These are phyloP conservation scores for Cerceris rybyensis DNA, from an alignment of 2,888 invertebrate species.

Conservation along the genomic window DNA sequence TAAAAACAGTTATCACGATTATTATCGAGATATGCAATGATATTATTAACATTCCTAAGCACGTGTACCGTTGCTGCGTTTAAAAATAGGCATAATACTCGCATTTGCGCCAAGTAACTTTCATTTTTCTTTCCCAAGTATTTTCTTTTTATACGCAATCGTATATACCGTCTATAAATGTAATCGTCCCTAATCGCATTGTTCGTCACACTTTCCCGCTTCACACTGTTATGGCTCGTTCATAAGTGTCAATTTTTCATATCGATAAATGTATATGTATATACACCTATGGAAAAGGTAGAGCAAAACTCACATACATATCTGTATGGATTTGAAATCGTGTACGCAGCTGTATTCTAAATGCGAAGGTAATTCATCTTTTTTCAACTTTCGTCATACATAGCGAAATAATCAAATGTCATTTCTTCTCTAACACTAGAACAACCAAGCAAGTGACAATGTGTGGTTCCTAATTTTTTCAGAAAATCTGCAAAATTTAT, in stretches of 20 bases:
- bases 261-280: constrained; percentile 45
- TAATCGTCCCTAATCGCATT: constrained; percentile 39
- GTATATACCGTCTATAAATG: constrained; percentile 12
- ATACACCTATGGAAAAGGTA: too few species aligned
- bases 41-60: constrained; percentile 54
- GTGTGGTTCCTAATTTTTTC: too few species aligned
- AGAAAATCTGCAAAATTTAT: too few species aligned
- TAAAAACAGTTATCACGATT: constrained; percentile 59
- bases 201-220: constrained; percentile 46
- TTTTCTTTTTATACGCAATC: constrained; percentile 27
- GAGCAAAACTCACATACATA: too few species aligned
- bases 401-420: too few species aligned
- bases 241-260: constrained; percentile 17
- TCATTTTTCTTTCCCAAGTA: constrained; percentile 3
- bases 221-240: constrained; percentile 28
- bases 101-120: constrained; percentile 32
- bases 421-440: too few species aligned
- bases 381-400: too few species aligned
- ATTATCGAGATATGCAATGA: constrained; percentile 35
- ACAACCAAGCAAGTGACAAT: too few species aligned
- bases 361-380: too few species aligned
- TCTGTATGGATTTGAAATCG: too few species aligned
- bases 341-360: too few species aligned
- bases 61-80: constrained; percentile 39
- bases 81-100: constrained; percentile 27